phyloP scores from a whole-genome alignment of 2,888 invertebrate species.

The Cerceris ruficornis region DNA sequence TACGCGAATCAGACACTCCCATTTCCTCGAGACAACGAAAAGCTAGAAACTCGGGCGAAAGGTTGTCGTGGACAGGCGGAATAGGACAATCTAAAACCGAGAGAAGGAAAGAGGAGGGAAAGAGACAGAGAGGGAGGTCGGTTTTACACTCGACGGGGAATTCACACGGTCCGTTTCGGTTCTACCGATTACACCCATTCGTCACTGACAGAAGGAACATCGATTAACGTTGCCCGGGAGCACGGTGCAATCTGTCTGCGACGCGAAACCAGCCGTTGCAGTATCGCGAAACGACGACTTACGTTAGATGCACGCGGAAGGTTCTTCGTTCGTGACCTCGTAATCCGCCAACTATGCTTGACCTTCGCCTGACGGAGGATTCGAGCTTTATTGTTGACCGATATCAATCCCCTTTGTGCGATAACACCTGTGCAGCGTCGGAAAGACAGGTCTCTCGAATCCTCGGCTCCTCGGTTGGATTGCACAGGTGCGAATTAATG shows the following conservation, averaged over 20 bases:
- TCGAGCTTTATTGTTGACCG: slow-evolving; percentile 15
- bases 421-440: slow-evolving; percentile 24
- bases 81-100: slow-evolving; percentile 9
- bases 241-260: slow-evolving; percentile 70
- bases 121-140: slow-evolving; percentile 45
- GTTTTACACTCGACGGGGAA: slow-evolving; percentile 67
- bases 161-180: slow-evolving; percentile 76
- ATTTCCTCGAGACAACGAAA: slow-evolving; percentile 33
- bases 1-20: background rate
- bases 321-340: slow-evolving; percentile 64
- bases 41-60: too few species aligned
- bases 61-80: slow-evolving; percentile 1
- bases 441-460: background rate
- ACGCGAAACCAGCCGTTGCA: slow-evolving; percentile 58
- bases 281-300: slow-evolving; percentile 62
- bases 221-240: slow-evolving; percentile 71
- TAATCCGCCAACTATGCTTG: slow-evolving; percentile 60
- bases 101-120: background rate
- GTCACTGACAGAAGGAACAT: slow-evolving; percentile 73
- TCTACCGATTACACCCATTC: slow-evolving; percentile 73
- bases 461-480: background rate
- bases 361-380: slow-evolving; percentile 38
- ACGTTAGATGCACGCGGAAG: slow-evolving; percentile 64
- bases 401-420: slow-evolving; percentile 52
- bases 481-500: background rate